These are phyloP conservation scores for Sphaerophoria rueppellii DNA, from an alignment of 2,888 invertebrate species.

Conservation along the genomic window DNA sequence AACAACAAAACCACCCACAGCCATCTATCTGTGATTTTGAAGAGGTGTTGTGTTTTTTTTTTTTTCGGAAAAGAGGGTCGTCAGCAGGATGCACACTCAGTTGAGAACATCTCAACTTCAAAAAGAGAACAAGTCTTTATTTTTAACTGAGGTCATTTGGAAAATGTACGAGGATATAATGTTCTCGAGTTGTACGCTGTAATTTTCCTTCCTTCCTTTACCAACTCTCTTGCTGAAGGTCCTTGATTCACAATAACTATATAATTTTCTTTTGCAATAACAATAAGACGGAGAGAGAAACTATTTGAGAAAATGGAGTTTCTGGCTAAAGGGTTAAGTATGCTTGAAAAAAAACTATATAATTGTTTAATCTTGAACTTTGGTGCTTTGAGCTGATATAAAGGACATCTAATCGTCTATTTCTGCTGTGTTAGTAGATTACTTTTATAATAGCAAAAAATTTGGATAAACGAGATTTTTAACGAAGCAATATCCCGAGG, in stretches of 20 bases:
- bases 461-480: too few species aligned
- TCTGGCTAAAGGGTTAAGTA: background rate
- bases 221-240: constrained; percentile 18
- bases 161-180: constrained; percentile 63
- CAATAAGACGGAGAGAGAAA: constrained; percentile 15
- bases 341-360: background rate
- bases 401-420: background rate
- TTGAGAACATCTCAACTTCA: background rate
- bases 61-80: background rate
- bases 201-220: constrained; percentile 41
- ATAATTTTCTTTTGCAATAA: constrained; percentile 1
- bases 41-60: constrained; percentile 18
- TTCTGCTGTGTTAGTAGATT: background rate
- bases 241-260: constrained; percentile 44
- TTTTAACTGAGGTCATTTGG: constrained; percentile 58
- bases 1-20: constrained; percentile 7
- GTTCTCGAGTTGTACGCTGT: constrained; percentile 56
- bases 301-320: background rate
- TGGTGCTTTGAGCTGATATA: background rate
- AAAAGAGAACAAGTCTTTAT: constrained; percentile 25
- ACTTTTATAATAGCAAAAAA: too few species aligned
- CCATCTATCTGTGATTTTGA: constrained; percentile 44
- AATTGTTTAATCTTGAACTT: constrained; percentile 24
- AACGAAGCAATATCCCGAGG: too few species aligned
- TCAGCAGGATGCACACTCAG: constrained; percentile 10